Conservation (phyloP, 2,888 invertebrate genomes). For the Phymatocera aterrima region DNA sequence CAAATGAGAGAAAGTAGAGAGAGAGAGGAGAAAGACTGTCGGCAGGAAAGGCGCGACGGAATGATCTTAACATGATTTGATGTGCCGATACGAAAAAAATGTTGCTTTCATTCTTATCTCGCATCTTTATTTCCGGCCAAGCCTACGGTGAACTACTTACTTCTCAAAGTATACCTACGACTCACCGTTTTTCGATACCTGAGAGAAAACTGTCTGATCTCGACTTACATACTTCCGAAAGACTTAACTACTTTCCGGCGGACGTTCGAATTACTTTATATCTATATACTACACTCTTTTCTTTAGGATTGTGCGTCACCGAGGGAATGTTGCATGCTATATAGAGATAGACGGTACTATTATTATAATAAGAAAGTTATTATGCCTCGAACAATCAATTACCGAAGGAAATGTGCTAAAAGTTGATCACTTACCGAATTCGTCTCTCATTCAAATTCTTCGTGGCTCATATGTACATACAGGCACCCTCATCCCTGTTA, state of each 20-base stretch:
- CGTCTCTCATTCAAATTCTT: background rate
- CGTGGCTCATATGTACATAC: background rate
- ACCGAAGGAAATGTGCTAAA: too few relatives aligned
- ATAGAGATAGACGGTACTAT: too few relatives aligned
- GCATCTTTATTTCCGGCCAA: constrained; percentile 66
- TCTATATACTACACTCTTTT: background rate
- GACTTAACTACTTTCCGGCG: constrained; percentile 2
- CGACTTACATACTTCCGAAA: background rate
- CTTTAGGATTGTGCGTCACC: background rate
- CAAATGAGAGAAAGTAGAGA: background rate
- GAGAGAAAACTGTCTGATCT: constrained; percentile 11
- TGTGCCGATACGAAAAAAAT: constrained; percentile 60
- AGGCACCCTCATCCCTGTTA: background rate
- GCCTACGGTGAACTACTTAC: constrained; percentile 54
- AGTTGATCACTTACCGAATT: background rate
- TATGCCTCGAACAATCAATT: too few relatives aligned
- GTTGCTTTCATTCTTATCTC: constrained; percentile 60
- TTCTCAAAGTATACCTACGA: constrained; percentile 23
- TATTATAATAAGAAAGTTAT: too few relatives aligned
- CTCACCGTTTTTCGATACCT: background rate
- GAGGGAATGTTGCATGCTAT: background rate
- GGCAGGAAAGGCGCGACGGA: constrained; percentile 32
- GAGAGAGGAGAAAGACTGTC: background rate
- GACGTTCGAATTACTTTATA: constrained; percentile 6
- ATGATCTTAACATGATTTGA: constrained; percentile 66